phyloP scores from a whole-genome alignment of 2,888 invertebrate species.

The Microplitis manilae region DNA sequence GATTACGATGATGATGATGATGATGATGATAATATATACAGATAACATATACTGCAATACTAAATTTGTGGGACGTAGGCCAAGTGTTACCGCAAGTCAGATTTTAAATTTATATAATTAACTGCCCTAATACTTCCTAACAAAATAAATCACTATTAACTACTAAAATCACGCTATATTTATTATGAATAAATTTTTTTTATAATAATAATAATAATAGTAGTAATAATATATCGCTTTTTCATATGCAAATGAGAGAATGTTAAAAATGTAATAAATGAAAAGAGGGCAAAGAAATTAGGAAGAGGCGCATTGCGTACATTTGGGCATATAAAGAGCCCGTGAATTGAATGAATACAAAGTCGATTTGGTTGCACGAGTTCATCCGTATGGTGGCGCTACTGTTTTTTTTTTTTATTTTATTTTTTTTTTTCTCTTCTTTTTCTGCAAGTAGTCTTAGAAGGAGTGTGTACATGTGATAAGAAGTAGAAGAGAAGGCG shows the following conservation, averaged over 20 bases:
- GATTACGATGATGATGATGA: background rate
- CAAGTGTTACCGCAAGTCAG: background rate
- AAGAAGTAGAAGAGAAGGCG: background rate
- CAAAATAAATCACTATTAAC: background rate
- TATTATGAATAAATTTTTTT: background rate
- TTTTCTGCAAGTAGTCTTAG: background rate
- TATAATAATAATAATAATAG: background rate
- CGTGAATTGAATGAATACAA: conserved; percentile 35
- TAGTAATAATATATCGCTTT: background rate
- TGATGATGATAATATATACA: background rate
- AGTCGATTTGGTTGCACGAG: conserved; percentile 39
- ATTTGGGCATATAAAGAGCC: conserved; percentile 26
- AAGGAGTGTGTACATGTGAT: background rate
- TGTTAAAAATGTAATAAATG: background rate
- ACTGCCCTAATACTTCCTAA: background rate
- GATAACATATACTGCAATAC: background rate
- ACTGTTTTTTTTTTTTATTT: conserved; percentile 12
- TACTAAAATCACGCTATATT: background rate
- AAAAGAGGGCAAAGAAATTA: background rate
- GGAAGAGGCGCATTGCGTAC: conserved; percentile 40
- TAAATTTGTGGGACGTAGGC: background rate
- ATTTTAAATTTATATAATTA: background rate
- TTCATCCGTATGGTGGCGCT: conserved; percentile 20
- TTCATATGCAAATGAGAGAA: too few relatives aligned
- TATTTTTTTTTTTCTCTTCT: conserved; percentile 18